Percentiles rank a stretch among this genome's conserved stretches.
phyloP scores from a whole-genome alignment of 1,140 invertebrate genomes.

The Pomacea maculata region DNA sequence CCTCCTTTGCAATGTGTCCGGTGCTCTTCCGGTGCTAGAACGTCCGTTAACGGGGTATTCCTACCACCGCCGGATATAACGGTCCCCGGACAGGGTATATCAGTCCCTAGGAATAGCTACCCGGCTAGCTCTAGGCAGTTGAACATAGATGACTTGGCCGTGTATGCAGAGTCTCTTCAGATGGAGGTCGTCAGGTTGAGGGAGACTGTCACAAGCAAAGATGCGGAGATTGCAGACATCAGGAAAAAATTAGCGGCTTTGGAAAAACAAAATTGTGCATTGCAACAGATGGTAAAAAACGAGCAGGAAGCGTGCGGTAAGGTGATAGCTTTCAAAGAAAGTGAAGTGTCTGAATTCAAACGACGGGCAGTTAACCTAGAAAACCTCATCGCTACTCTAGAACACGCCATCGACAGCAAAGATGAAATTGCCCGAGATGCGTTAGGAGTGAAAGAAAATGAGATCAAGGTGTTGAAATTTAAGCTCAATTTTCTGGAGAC shows the following conservation, averaged over 20 bases:
- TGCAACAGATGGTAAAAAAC: constrained; percentile 8
- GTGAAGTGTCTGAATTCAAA: neutral
- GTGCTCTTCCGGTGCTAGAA: too few relatives aligned
- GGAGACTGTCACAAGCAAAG: constrained; percentile 11
- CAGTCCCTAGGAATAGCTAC: neutral
- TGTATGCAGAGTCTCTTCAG: constrained; percentile 26
- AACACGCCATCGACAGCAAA: neutral
- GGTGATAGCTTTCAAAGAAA: neutral
- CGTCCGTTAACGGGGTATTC: too few relatives aligned
- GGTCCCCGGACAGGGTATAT: too few relatives aligned
- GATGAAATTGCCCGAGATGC: neutral
- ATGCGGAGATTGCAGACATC: constrained; percentile 1
- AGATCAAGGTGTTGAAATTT: neutral
- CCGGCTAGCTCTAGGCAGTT: neutral
- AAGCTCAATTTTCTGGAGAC: constrained; percentile 3
- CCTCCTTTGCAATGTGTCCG: too few relatives aligned
- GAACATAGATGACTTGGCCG: constrained; percentile 12
- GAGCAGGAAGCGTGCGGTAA: neutral
- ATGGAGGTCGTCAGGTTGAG: constrained; percentile 25
- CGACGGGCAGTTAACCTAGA: neutral
- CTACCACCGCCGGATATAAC: too few relatives aligned
- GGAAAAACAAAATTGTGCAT: constrained; percentile 7
- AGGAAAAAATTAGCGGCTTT: neutral
- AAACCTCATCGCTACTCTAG: constrained; percentile 2
- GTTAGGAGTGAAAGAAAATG: neutral